Percentiles rank a stretch among this genome's conserved stretches.
phyloP scores from a whole-genome alignment of 1,140 invertebrate genomes.

The Drosophila auraria region DNA sequence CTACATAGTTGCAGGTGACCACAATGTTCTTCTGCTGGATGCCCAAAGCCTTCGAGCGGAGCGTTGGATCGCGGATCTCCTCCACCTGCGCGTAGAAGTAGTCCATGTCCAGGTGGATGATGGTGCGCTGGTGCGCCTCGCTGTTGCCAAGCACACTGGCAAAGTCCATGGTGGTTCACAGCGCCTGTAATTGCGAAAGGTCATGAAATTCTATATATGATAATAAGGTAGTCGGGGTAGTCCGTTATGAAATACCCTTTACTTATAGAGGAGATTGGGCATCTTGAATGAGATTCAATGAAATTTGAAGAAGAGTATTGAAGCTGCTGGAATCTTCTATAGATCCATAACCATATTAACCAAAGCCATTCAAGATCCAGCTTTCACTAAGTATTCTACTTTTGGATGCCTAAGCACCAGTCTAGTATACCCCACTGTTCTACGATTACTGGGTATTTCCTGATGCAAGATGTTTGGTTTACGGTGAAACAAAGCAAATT shows the following conservation, averaged over 20 bases:
- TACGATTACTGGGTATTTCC: conserved; percentile 20
- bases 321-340: neutral
- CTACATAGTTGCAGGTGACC: conserved; percentile 92
- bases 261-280: neutral
- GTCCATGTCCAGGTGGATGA: conserved; percentile 92
- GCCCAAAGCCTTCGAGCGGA: conserved; percentile 89
- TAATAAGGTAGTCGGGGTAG: neutral
- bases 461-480: conserved; percentile 34
- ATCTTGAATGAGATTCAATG: neutral
- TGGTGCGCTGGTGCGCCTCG: conserved; percentile 85
- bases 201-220: conserved; percentile 25
- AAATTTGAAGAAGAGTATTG: neutral
- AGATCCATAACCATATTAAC: no score
- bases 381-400: neutral
- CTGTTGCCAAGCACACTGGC: conserved; percentile 71
- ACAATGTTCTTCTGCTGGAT: conserved; percentile 92
- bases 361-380: neutral
- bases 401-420: neutral
- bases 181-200: conserved; percentile 45
- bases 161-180: conserved; percentile 71
- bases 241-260: neutral
- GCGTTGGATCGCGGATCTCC: conserved; percentile 89
- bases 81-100: conserved; percentile 95
- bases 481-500: conserved; percentile 41
- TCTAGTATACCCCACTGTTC: neutral